Percentiles rank a stretch among this genome's conserved stretches.
Conservation (phyloP, 2,797 vertebrate species). For the Oophaga sylvatica region DNA sequence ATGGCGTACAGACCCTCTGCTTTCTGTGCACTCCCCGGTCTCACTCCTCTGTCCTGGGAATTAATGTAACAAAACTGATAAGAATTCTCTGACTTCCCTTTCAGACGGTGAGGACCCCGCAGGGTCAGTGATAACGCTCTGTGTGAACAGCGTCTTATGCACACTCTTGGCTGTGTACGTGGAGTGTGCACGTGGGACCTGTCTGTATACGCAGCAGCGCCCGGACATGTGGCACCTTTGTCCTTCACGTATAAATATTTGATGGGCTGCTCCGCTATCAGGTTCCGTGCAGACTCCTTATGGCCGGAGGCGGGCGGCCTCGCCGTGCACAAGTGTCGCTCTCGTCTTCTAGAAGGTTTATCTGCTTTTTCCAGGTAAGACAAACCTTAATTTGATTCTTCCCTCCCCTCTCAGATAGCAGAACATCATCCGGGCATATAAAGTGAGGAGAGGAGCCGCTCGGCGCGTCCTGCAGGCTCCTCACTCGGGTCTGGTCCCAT, state of each 20-base stretch:
- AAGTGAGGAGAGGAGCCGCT: background rate
- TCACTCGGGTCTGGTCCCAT: background rate
- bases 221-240: conserved; percentile 55
- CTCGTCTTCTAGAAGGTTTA: conserved; percentile 40
- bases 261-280: conserved; percentile 64
- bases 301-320: background rate
- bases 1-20: too few species aligned
- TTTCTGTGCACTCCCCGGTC: too few species aligned
- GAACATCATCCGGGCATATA: background rate
- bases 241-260: conserved; percentile 66
- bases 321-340: conserved; percentile 34
- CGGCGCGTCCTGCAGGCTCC: background rate
- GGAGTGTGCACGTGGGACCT: background rate
- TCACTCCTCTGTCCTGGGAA: too few species aligned
- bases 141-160: background rate
- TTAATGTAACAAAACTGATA: too few species aligned
- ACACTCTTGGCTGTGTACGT: conserved; percentile 14
- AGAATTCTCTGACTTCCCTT: too few species aligned
- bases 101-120: too few species aligned
- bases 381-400: conserved; percentile 17
- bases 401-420: conserved; percentile 56
- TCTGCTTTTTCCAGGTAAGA: conserved; percentile 54
- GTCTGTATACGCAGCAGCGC: conserved; percentile 47
- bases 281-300: conserved; percentile 57
- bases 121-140: too few species aligned